Percentiles rank a stretch among this genome's conserved stretches.
These are phyloP conservation scores for Rhodeus uyekii DNA, from an alignment of 2,797 vertebrate species.

Conservation along the genomic window DNA sequence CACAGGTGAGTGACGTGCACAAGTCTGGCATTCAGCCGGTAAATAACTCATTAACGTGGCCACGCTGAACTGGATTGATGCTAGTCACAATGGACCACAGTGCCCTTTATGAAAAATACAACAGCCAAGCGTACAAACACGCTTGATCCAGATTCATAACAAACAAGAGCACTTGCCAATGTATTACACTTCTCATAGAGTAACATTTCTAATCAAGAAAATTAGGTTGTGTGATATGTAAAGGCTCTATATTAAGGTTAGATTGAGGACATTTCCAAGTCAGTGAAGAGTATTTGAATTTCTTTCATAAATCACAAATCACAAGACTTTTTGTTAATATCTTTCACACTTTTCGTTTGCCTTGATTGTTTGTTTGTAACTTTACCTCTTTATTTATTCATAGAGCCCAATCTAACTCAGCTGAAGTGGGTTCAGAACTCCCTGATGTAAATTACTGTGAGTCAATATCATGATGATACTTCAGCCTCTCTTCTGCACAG, in stretches of 20 bases:
- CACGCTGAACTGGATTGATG: slow-evolving; percentile 57
- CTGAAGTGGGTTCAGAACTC: slow-evolving; percentile 62
- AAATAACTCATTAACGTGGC: slow-evolving; percentile 70
- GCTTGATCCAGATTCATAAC: slow-evolving; percentile 48
- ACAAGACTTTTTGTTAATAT: neutral
- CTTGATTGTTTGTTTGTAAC: slow-evolving; percentile 62
- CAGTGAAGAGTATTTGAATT: neutral
- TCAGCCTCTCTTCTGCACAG: slow-evolving; percentile 59
- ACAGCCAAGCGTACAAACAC: slow-evolving; percentile 57
- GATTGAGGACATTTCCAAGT: neutral
- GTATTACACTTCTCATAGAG: slow-evolving; percentile 21
- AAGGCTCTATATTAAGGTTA: neutral
- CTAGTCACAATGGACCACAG: slow-evolving; percentile 56
- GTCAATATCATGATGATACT: slow-evolving; percentile 70
- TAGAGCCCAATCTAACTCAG: slow-evolving; percentile 66
- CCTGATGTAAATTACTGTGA: slow-evolving; percentile 68
- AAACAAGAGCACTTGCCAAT: slow-evolving; percentile 17
- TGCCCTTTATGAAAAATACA: slow-evolving; percentile 73
- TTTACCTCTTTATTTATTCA: slow-evolving; percentile 73
- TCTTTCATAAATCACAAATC: neutral
- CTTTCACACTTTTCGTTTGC: slow-evolving; percentile 11
- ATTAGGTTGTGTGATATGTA: neutral
- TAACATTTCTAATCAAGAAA: slow-evolving; percentile 9
- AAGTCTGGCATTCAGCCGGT: slow-evolving; percentile 57
- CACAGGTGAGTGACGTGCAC: slow-evolving; percentile 44